Conservation (phyloP, 2,797 vertebrate genomes). For the Numenius phaeopus region DNA sequence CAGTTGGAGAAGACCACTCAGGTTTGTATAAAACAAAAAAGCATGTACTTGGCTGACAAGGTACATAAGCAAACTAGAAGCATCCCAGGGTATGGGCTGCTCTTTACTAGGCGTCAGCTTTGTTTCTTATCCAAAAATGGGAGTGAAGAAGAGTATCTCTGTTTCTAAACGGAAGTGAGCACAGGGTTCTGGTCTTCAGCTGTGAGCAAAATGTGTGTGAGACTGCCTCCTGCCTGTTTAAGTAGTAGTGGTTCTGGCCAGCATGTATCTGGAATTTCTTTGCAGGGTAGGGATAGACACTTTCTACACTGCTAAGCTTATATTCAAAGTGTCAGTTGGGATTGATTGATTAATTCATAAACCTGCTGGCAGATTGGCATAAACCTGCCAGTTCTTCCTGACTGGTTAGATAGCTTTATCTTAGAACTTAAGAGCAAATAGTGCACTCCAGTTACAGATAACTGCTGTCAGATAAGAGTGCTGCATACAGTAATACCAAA, state of each 20-base stretch:
- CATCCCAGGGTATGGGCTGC: background rate
- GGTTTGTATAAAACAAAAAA: constrained; percentile 81
- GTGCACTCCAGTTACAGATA: background rate
- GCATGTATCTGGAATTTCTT: background rate
- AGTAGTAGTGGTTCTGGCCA: background rate
- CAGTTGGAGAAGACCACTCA: constrained; percentile 98
- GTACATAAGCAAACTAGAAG: background rate
- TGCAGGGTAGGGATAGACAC: background rate
- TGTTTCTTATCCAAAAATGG: background rate
- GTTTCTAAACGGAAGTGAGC: background rate
- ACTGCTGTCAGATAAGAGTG: background rate
- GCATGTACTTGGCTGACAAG: background rate
- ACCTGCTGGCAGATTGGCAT: background rate
- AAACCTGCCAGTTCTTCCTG: background rate
- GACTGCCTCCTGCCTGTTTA: background rate
- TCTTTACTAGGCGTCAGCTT: background rate
- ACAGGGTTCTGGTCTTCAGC: background rate
- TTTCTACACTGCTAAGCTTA: background rate
- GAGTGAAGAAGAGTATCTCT: background rate
- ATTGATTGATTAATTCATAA: background rate
- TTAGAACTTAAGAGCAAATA: background rate
- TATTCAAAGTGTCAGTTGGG: background rate
- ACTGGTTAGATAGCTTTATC: background rate
- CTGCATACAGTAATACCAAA: background rate
- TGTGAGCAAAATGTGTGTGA: background rate